phyloP scores from a whole-genome alignment of 2,113 vertebrate species.

The Hoplias malabaricus region DNA sequence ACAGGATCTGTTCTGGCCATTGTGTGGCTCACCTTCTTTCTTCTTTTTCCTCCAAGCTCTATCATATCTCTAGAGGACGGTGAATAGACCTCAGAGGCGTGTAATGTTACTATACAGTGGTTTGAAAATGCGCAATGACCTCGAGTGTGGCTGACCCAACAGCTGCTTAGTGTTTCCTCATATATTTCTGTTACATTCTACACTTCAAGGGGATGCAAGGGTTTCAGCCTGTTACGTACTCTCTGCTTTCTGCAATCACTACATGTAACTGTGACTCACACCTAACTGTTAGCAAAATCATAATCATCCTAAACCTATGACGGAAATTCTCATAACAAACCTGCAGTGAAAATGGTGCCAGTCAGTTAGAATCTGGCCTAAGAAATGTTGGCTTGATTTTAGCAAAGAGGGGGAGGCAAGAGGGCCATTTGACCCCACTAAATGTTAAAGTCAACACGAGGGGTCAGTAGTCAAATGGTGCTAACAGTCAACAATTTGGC shows the following conservation, averaged over 20 bases:
- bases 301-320: too few relatives aligned
- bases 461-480: too few relatives aligned
- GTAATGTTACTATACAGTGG: constrained; percentile 11
- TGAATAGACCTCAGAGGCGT: constrained; percentile 1
- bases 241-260: background rate
- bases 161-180: background rate
- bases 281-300: too few relatives aligned
- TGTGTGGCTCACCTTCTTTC: background rate
- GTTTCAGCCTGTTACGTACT: background rate
- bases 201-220: background rate
- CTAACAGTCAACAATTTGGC: too few relatives aligned
- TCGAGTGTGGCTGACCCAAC: background rate
- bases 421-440: too few relatives aligned
- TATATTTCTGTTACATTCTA: background rate
- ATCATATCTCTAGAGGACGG: constrained; percentile 17
- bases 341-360: too few relatives aligned
- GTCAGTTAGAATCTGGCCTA: too few relatives aligned
- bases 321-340: too few relatives aligned
- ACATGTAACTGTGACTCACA: too few relatives aligned
- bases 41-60: background rate
- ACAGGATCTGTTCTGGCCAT: constrained; percentile 11
- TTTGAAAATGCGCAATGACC: background rate
- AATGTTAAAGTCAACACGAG: too few relatives aligned
- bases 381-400: too few relatives aligned
- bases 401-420: too few relatives aligned